Evolutionary conservation across 2,113 vertebrate genomes (phyloP).

Genomic region (Anguilla japonica): DNA sequence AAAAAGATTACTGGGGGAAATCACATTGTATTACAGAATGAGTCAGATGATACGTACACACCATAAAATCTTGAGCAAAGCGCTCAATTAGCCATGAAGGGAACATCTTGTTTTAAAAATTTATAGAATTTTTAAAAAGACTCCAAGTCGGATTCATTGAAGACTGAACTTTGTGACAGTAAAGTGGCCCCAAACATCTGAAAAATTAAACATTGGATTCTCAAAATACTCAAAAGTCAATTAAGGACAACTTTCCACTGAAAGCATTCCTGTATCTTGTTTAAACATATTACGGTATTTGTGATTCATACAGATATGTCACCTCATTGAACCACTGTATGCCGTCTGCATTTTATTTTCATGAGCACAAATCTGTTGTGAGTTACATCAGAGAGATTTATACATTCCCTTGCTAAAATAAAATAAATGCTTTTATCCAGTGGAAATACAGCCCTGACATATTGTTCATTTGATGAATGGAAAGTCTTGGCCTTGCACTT

Average conservation of each 20-base stretch:
- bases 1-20: neutral
- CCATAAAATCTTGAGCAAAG: slow-evolving; percentile 12
- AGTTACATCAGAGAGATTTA: too few relatives aligned
- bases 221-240: too few relatives aligned
- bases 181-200: neutral
- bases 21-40: slow-evolving; percentile 19
- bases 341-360: neutral
- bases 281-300: too few relatives aligned
- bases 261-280: too few relatives aligned
- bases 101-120: neutral
- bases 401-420: neutral
- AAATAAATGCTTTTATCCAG: neutral
- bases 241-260: too few relatives aligned
- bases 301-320: too few relatives aligned
- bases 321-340: too few relatives aligned
- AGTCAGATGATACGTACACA: slow-evolving; percentile 19
- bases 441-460: neutral
- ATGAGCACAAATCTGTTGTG: neutral
- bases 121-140: neutral
- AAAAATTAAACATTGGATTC: neutral
- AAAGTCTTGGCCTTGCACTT: neutral
- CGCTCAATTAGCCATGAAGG: slow-evolving; percentile 17
- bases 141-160: neutral
- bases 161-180: neutral
- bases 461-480: neutral